Evolutionary conservation across 1,140 invertebrate genomes (phyloP).

Genomic region (Phymastichus coffea): DNA sequence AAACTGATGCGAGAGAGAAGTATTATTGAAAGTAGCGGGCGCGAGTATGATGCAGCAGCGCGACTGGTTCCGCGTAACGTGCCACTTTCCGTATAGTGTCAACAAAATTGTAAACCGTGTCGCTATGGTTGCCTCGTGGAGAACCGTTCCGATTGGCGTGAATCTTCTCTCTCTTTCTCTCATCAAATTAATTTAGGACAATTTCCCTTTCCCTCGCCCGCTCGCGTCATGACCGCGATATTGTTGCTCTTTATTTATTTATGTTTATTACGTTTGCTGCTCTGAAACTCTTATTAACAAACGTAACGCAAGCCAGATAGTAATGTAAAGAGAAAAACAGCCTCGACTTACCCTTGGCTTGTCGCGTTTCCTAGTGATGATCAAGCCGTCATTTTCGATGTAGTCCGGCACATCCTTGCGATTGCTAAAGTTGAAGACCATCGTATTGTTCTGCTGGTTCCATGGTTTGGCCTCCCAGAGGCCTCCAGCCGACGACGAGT

Average conservation of each 20-base stretch:
- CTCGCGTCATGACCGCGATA: neutral
- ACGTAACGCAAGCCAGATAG: no score
- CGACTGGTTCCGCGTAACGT: conserved; percentile 17
- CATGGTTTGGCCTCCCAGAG: conserved; percentile 59
- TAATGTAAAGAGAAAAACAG: no score
- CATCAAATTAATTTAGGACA: conserved; percentile 28
- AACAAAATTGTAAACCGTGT: conserved; percentile 28
- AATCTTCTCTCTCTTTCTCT: conserved; percentile 23
- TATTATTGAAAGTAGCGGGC: no score
- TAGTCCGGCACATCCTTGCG: conserved; percentile 85
- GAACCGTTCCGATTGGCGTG: conserved; percentile 20
- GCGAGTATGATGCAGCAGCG: no score
- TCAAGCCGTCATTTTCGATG: conserved; percentile 83
- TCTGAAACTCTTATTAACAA: no score
- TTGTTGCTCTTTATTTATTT: neutral
- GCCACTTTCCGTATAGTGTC: conserved; percentile 27
- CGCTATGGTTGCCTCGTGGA: no score
- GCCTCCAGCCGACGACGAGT: conserved; percentile 43
- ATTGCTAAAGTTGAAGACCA: conserved; percentile 85
- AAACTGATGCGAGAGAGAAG: no score
- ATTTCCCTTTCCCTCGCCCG: conserved; percentile 13
- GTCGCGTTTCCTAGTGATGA: conserved; percentile 66
- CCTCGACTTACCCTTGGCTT: no score
- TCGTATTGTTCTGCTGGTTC: conserved; percentile 66
- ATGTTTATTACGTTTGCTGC: no score